Evolutionary conservation across 1,140 invertebrate genomes (phyloP), one percentile per base, ranked within the genome.

Genomic region (Ooceraea biroi): DNA sequence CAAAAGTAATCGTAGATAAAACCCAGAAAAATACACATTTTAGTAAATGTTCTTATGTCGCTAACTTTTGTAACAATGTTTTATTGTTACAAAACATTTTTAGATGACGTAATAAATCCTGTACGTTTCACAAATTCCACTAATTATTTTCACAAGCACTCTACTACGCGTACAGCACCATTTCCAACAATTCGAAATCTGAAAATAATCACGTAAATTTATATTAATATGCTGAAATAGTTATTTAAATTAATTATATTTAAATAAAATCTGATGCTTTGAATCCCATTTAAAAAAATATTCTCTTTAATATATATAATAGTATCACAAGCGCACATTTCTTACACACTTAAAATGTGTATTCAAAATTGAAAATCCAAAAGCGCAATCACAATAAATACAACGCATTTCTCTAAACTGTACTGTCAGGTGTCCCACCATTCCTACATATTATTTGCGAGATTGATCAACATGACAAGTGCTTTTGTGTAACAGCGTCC

Each of bases 141-240:
- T 22, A 36, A 73, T 63, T 65, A 78, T 46, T 68, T 19, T n/a
- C 3, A 30, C 19, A 55, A 61, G 7, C 12, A 69, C 17, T 69
- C 22, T 76, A 85, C 69, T 88, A 66, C 27, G 68, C 57, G 27
- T 12, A n/a, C 12, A 61, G 57, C 17, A 48, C 48, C 74, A 82
- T 66, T 84, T 80, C 74, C 68, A 57, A 14, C 58, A 22, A 27
- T n/a, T 72, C 58, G 55, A 71, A 19, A 88, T 82, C 85, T 88
- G 87, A 82, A 88, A 88, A 7, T 55, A 41, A 48, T 65, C 63
- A 63, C 14, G 41, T 44, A 3, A 22, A 8, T 55, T 86, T 30
- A 61, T 8, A 58, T n/a, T n/a, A n/a, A n/a, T n/a, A n/a, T n/a
- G n/a, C n/a, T n/a, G n/a, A n/a, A n/a, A n/a, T n/a, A n/a, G n/a